phyloP scores from a whole-genome alignment of 2,113 vertebrate genomes.

The Leucosticte australis region DNA sequence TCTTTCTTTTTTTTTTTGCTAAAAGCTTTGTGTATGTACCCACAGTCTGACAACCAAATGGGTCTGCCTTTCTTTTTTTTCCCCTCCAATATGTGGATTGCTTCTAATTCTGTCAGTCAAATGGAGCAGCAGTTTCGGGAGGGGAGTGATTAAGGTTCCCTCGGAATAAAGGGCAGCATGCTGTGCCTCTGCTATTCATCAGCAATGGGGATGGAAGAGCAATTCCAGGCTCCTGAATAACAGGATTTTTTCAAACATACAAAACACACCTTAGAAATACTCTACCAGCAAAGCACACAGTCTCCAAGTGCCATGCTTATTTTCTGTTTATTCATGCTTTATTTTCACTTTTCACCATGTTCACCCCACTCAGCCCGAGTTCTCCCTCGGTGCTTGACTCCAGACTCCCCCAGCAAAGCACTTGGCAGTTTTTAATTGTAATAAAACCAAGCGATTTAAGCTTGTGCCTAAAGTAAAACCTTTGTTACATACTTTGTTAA shows the following conservation, averaged over 20 bases:
- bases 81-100: conserved; percentile 26
- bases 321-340: conserved; percentile 1
- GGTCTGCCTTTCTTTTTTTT: conserved; percentile 44
- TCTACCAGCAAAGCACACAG: conserved; percentile 17
- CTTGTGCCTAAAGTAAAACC: not conserved
- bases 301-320: not conserved
- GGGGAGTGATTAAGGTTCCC: conserved; percentile 32
- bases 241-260: conserved; percentile 9
- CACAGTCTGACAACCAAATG: conserved; percentile 35
- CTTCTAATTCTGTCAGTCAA: conserved; percentile 49
- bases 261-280: conserved; percentile 48
- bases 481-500: not conserved
- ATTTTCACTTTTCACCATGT: not conserved
- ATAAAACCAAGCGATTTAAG: not conserved
- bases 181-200: not conserved
- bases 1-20: not conserved
- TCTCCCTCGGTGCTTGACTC: accelerated
- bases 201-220: not conserved
- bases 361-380: not conserved
- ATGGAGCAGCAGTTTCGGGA: conserved; percentile 16
- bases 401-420: not conserved
- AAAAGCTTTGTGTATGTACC: not conserved
- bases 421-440: not conserved
- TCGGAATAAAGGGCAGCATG: not conserved
- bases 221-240: conserved; percentile 9